Evolutionary conservation across 2,113 vertebrate genomes (phyloP), one percentile per base, ranked within the genome.

Genomic region (Phylloscopus trochiloides): DNA sequence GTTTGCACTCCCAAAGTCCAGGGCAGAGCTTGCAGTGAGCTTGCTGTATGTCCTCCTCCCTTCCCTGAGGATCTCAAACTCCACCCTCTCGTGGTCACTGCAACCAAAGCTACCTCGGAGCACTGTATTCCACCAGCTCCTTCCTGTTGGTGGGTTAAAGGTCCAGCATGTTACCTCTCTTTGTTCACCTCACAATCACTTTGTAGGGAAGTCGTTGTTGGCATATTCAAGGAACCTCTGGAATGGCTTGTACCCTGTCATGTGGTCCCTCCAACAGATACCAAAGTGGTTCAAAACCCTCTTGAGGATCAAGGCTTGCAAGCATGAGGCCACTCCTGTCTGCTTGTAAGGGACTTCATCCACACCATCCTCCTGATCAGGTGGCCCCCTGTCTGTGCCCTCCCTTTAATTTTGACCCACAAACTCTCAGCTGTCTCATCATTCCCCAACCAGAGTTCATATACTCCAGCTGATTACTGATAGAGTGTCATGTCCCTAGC

Each of bases 181-280:
- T 57, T 57, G 9, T 10, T 85, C 42, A 6, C 10, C 29, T 8
- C 24, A 48, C 59, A 40, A 3, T 40, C 18, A 18, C 40, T 48
- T n/a, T 12, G 3, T 65, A 16, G 55, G n/a, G 42, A 47, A n/a
- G 28, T n/a, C 29, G 12, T 55, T 1, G 1, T 24, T 65, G 61
- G 36, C 15, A 48, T 34, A 34, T 20, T 63, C n/a, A 63, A 14
- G 21, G 17, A 73, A 9, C 12, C 24, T 48, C 15, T 48, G n/a
- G 51, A 32, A 48, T 66, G 43, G 10, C 24, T 65, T 47, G 14
- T 55, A 10, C 29, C 29, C 5, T 40, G 24, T 55, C 0, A 0
- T 40, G 12, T 38, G 15, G n/a, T 65, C 24, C 8, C 12, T 42
- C 34, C 29, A 34, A 7, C 6, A 57, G 58, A 24, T 40, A 40